Conservation (phyloP, 2,113 vertebrate genomes). For the Jacana jacana region DNA sequence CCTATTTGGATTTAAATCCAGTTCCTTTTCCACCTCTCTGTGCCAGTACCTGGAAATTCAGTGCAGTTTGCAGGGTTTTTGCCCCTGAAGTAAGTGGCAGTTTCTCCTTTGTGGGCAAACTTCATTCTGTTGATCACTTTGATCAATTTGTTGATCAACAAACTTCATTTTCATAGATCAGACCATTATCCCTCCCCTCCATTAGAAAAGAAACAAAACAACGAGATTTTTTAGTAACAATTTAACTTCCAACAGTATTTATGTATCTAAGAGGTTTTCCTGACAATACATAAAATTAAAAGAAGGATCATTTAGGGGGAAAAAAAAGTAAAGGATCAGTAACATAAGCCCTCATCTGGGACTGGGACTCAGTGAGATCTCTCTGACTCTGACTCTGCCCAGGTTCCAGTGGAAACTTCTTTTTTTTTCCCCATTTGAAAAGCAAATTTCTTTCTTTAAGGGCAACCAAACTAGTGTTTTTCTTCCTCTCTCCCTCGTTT, state of each 20-base stretch:
- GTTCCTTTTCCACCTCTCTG: background rate
- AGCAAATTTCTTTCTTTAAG: conserved; percentile 38
- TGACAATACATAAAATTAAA: conserved; percentile 58
- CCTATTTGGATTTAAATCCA: background rate
- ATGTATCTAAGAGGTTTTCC: conserved; percentile 46
- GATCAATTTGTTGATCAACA: no score
- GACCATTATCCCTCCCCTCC: background rate
- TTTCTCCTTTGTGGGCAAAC: background rate
- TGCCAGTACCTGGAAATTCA: background rate
- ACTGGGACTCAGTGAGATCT: conserved; percentile 59
- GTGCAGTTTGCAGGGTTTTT: background rate
- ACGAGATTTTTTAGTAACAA: background rate
- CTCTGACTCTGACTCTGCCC: conserved; percentile 69
- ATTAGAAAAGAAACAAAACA: background rate
- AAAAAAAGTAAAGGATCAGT: background rate
- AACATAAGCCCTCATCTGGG: conserved; percentile 60
- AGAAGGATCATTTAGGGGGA: background rate
- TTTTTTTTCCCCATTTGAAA: conserved; percentile 35
- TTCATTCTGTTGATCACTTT: no score
- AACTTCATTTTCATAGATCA: background rate
- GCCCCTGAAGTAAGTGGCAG: fast-evolving
- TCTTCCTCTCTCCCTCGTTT: background rate
- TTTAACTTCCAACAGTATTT: conserved; percentile 31
- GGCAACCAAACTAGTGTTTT: background rate
- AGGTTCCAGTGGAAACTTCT: conserved; percentile 63